Evolutionary conservation across 2,888 invertebrate genomes (phyloP), one percentile per base, ranked within the genome.

Genomic region (Allolobophora icterica): DNA sequence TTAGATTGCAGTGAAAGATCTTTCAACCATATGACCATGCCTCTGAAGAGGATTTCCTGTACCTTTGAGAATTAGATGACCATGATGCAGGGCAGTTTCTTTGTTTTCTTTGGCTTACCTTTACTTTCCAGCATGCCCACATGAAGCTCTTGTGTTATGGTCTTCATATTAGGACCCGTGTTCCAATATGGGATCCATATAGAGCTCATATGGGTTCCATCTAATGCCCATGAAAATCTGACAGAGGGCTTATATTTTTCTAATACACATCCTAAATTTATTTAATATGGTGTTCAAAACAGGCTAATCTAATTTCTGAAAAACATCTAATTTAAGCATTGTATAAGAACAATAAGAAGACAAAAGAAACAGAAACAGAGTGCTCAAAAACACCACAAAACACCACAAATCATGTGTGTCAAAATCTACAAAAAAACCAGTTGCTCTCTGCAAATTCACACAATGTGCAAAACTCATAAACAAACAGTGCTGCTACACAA

Each of bases 331-430:
- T 45, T 45, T 45, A 52, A 52, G 52, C 52, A 52, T 24, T 52
- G 52, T 6, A 52, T 52, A 52, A 52, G 19, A 19, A 52, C 19
- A 52, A 52, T 21, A 52, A 35, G 19, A 58, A 34, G 24, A 45
- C n/a, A 90, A 52, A 30, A 52, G 0, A 52, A n/a, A 24, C 45
- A 52, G 21, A 90, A n/a, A 52, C 40, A 30, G 30, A 90, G 19
- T 34, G 58, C 38, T n/a, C n/a, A n/a, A n/a, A n/a, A n/a, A n/a
- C n/a, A n/a, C n/a, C n/a, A n/a, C 38, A 83, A 38, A 24, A 90
- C 34, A 90, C 83, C 11, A n/a, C 40, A 83, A 90, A 83, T 42
- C 90, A 21, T 24, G 40, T 38, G 89, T 34, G 89, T 38, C 38
- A 38, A 24, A 11, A 40, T 24, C 40, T 38, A 34, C 34, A 40